Evolutionary conservation across 2,888 invertebrate genomes (phyloP).

Genomic region (Cataglyphis altisquamis): DNA sequence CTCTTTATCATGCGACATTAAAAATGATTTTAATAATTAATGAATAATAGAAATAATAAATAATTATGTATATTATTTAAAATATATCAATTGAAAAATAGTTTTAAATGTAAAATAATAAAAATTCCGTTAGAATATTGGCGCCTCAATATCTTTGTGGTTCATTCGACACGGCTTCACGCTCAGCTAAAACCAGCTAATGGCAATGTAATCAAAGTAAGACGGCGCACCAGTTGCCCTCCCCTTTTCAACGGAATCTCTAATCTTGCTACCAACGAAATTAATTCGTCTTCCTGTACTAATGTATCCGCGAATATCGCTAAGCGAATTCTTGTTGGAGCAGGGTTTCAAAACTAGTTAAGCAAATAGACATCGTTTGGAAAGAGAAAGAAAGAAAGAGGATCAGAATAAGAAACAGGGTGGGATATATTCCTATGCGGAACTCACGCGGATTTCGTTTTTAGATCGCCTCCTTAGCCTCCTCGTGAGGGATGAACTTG

Average conservation of each 20-base stretch:
- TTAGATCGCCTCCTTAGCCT: slow-evolving; percentile 77
- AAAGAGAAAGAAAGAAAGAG: slow-evolving; percentile 51
- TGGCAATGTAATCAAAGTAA: slow-evolving; percentile 73
- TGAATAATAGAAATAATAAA: not conserved
- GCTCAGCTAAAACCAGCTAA: slow-evolving; percentile 58
- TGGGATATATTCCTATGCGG: slow-evolving; percentile 59
- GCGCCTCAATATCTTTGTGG: not conserved
- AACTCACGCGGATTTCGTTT: slow-evolving; percentile 74
- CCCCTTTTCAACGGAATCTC: slow-evolving; percentile 67
- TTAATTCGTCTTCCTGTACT: slow-evolving; percentile 81
- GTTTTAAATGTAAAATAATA: not conserved
- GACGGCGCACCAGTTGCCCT: slow-evolving; percentile 47
- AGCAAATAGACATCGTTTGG: slow-evolving; percentile 81
- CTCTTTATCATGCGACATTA: not conserved
- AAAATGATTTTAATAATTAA: not conserved
- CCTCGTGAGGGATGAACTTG: slow-evolving; percentile 65
- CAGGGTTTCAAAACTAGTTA: slow-evolving; percentile 83
- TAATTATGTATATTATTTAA: not conserved
- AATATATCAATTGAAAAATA: not conserved
- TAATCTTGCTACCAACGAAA: slow-evolving; percentile 76
- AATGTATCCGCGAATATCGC: slow-evolving; percentile 77
- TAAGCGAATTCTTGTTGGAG: slow-evolving; percentile 53
- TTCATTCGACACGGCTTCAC: slow-evolving; percentile 16
- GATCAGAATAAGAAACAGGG: slow-evolving; percentile 42
- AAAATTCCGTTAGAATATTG: not conserved